Evolutionary conservation across 2,888 invertebrate species (phyloP).

Genomic region (Amaurobius ferox): DNA sequence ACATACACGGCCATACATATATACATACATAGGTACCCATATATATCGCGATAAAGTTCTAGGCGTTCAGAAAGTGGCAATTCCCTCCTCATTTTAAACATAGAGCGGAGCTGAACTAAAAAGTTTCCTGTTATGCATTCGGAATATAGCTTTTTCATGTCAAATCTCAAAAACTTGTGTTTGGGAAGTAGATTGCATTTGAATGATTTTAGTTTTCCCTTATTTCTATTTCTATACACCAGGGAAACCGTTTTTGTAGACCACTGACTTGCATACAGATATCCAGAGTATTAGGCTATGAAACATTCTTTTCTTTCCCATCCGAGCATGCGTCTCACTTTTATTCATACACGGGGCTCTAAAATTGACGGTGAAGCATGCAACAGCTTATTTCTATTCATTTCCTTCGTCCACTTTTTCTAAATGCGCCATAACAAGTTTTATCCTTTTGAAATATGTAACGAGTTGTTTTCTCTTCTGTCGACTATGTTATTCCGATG

Average conservation of each 20-base stretch:
- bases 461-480: slow-evolving; percentile 1
- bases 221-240: not conserved
- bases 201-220: not conserved
- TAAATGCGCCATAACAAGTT: not conserved
- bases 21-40: too few species aligned
- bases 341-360: not conserved
- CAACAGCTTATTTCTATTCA: slow-evolving; percentile 5
- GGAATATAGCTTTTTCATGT: not conserved
- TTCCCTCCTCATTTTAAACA: too few species aligned
- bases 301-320: not conserved
- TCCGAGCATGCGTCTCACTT: not conserved
- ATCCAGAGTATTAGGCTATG: not conserved
- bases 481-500: not conserved
- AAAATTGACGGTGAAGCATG: not conserved
- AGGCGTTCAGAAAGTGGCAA: too few species aligned
- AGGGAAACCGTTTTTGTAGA: not conserved
- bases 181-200: not conserved
- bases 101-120: too few species aligned
- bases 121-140: too few species aligned
- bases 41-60: too few species aligned
- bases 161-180: not conserved
- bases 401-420: not conserved
- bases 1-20: too few species aligned
- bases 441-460: slow-evolving; percentile 13
- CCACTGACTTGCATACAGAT: not conserved